phyloP scores from a whole-genome alignment of 2,888 invertebrate species.

The Drosophila melanosoma region DNA sequence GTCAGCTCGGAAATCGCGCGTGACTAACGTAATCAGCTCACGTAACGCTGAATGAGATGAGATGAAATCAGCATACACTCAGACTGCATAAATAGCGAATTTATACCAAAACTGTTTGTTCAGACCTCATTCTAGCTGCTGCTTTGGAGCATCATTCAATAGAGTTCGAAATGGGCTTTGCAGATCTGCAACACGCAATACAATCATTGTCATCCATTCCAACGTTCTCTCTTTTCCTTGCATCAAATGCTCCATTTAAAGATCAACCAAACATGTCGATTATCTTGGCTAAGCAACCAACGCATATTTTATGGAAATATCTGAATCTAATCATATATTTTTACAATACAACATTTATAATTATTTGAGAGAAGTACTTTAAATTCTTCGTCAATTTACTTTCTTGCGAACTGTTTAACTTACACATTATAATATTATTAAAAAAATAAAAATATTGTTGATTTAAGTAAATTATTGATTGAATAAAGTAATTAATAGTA shows the following conservation, averaged over 20 bases:
- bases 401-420: too few relatives aligned
- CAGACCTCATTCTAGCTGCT: constrained; percentile 11
- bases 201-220: constrained; percentile 34
- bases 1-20: constrained; percentile 58
- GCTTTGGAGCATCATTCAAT: constrained; percentile 39
- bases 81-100: constrained; percentile 82
- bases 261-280: constrained; percentile 8
- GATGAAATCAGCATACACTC: constrained; percentile 83
- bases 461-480: too few relatives aligned
- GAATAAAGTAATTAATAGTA: background rate
- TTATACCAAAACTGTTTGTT: constrained; percentile 66
- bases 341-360: background rate
- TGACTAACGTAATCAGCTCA: constrained; percentile 82
- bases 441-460: too few relatives aligned
- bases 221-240: background rate
- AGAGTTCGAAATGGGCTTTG: constrained; percentile 31
- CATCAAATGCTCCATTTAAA: background rate
- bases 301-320: background rate
- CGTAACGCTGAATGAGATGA: constrained; percentile 80
- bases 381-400: too few relatives aligned
- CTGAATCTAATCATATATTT: too few relatives aligned
- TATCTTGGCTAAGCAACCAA: background rate
- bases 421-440: too few relatives aligned
- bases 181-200: constrained; percentile 68
- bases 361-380: background rate